Conservation (phyloP, 1,140 invertebrate species). For the Drosophila rhopaloa region DNA sequence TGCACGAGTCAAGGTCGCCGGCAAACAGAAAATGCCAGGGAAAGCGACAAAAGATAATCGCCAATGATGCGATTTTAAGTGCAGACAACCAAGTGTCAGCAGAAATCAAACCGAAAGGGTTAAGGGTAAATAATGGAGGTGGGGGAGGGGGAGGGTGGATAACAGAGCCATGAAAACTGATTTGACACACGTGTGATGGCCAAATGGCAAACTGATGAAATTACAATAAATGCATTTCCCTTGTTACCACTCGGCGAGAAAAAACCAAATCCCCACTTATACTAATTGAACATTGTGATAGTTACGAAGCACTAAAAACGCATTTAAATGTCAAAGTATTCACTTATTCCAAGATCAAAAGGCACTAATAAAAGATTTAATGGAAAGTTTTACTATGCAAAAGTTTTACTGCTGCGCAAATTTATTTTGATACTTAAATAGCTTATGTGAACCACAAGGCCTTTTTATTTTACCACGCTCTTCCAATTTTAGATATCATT, state of each 20-base stretch:
- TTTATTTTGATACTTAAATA: neutral
- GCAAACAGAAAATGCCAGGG: slow-evolving; percentile 30
- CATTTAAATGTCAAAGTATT: slow-evolving; percentile 4
- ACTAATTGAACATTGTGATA: neutral
- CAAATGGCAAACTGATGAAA: slow-evolving; percentile 13
- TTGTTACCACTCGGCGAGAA: neutral
- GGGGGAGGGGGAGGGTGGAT: neutral
- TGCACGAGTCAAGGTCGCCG: slow-evolving; percentile 45
- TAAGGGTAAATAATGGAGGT: neutral
- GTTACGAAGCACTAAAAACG: neutral
- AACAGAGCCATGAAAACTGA: slow-evolving; percentile 11
- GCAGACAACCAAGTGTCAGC: slow-evolving; percentile 44
- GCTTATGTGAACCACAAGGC: too few relatives aligned
- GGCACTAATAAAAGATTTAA: neutral
- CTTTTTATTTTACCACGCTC: too few relatives aligned
- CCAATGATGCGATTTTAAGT: slow-evolving; percentile 54
- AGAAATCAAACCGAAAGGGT: slow-evolving; percentile 8
- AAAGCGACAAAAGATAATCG: slow-evolving; percentile 43
- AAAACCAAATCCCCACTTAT: neutral
- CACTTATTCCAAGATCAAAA: neutral
- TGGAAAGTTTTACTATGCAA: neutral
- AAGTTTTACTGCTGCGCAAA: neutral
- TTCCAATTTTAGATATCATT: too few relatives aligned
- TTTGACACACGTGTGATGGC: slow-evolving; percentile 23
- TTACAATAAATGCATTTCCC: slow-evolving; percentile 15